Evolutionary conservation across 2,888 invertebrate species (phyloP).

Genomic region (Lasioglossum morio): DNA sequence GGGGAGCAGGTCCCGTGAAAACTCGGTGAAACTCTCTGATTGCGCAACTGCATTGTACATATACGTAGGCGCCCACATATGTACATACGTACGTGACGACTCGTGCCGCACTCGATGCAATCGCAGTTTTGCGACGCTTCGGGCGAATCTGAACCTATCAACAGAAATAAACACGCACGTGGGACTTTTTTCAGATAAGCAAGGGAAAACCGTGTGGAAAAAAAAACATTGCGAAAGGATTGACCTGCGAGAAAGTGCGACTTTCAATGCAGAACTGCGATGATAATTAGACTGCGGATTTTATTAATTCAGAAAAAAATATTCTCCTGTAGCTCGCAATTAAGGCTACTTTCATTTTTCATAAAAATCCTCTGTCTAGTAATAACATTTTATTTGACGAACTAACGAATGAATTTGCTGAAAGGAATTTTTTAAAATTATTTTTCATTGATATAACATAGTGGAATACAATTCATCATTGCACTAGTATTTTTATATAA

Average conservation of each 20-base stretch:
- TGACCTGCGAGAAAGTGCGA: not conserved
- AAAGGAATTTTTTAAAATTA: no score
- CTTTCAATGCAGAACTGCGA: not conserved
- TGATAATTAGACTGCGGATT: not conserved
- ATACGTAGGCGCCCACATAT: not conserved
- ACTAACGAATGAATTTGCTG: no score
- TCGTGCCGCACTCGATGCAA: not conserved
- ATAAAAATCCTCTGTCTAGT: no score
- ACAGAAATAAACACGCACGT: not conserved
- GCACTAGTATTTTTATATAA: no score
- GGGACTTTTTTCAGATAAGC: not conserved
- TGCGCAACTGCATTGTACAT: conserved; percentile 45
- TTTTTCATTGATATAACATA: no score
- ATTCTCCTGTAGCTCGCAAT: no score
- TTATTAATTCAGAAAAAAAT: not conserved
- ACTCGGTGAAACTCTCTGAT: conserved; percentile 53
- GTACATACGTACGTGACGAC: not conserved
- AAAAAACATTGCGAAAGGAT: not conserved
- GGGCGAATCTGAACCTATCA: not conserved
- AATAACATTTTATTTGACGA: no score
- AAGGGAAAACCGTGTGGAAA: not conserved
- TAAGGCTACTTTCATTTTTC: no score
- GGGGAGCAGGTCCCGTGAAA: conserved; percentile 38
- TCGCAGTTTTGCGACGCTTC: not conserved
- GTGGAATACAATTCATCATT: no score